Evolutionary conservation across 2,888 invertebrate species (phyloP), one percentile per base, ranked within the genome.

Genomic region (Norana najaformis): DNA sequence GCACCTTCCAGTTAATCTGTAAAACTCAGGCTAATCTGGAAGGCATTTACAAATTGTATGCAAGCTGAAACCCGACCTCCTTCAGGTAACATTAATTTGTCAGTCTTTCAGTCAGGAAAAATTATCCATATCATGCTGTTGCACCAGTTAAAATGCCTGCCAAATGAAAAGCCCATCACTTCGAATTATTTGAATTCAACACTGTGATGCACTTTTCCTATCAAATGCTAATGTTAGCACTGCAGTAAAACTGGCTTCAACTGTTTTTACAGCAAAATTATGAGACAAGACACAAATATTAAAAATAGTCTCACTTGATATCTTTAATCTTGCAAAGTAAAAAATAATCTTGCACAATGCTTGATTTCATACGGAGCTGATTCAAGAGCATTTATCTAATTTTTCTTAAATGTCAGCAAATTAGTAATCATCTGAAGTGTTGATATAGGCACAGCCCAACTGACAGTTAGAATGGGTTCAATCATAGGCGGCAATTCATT

Each of bases 361-460:
- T n/a, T 69, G 69, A 69, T 69, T 69, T 69, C 30, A 69, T 11
- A n/a, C n/a, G 11, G n/a, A 69, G 69, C n/a, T 69, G 69, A 69
- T 69, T 69, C n/a, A n/a, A n/a, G n/a, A n/a, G n/a, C 69, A 69
- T 69, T 69, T n/a, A 69, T 69, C n/a, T 69, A 69, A 69, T n/a
- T 69, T n/a, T 69, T 30, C n/a, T 69, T 6, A 30, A 69, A 69
- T 69, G 30, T 13, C 69, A 69, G 8, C 69, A 30, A n/a, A 30
- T 69, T 69, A n/a, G 69, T 11, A n/a, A n/a, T 69, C 30, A 16
- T 16, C 69, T 69, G n/a, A 69, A n/a, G 69, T 69, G 30, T 69
- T 69, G 18, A 13, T 69, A 69, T 11, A 69, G 30, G 69, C 69
- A 69, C 69, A 69, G 69, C 5, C 2, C 30, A 69, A 69, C 30